These are phyloP conservation scores for Cosmopolites sordidus DNA, from an alignment of 2,888 invertebrate species.

Conservation along the genomic window DNA sequence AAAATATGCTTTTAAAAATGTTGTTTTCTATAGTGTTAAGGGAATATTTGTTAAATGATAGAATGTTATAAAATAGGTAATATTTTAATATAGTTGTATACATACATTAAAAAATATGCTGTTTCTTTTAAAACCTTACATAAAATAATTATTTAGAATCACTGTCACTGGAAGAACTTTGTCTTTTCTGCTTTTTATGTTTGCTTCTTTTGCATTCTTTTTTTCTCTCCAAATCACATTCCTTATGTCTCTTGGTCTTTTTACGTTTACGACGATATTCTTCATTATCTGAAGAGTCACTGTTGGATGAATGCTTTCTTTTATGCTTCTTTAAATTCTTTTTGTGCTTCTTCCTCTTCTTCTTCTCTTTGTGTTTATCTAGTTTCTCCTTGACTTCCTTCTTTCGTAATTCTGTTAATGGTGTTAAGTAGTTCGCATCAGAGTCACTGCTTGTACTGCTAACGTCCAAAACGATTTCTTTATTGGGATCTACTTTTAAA, in stretches of 20 bases:
- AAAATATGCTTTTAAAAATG: no score
- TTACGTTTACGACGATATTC: constrained; percentile 32
- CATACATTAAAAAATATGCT: no score
- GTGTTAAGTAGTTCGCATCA: constrained; percentile 76
- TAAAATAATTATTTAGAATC: not conserved
- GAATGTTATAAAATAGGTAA: no score
- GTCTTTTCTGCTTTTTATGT: constrained; percentile 16
- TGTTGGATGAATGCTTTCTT: constrained; percentile 37
- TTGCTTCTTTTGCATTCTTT: constrained; percentile 4
- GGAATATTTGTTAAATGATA: no score
- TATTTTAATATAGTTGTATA: no score
- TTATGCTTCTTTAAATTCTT: constrained; percentile 41
- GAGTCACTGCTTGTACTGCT: constrained; percentile 92
- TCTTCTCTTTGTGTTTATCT: constrained; percentile 58
- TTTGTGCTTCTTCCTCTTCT: constrained; percentile 49
- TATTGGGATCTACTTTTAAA: constrained; percentile 88
- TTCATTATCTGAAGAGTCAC: constrained; percentile 29
- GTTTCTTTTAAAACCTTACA: no score
- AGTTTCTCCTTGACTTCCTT: constrained; percentile 71
- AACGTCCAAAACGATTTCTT: constrained; percentile 88
- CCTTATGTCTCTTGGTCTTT: constrained; percentile 43
- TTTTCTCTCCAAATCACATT: constrained; percentile 6
- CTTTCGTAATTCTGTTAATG: constrained; percentile 73
- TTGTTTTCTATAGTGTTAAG: no score
- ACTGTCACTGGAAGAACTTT: constrained; percentile 1